Base-by-base conservation (phyloP, 2,888 invertebrate species). In the Lochmaea capreae region DNA sequence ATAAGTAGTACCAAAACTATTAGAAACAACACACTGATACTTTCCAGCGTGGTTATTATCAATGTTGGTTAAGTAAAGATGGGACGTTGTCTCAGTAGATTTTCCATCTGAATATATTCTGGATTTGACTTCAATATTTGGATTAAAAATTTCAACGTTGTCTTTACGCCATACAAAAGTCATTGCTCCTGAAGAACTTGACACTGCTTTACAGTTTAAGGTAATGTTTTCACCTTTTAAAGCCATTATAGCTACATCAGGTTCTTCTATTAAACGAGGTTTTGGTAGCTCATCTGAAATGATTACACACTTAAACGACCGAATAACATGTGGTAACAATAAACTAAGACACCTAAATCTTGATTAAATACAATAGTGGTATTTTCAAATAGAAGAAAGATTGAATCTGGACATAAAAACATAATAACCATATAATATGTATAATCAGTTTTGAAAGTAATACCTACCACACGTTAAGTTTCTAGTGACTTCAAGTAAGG, bases 21-120 rank as follows among this genome's bases (percentile, higher is more conserved):
- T 98, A 16, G 93, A 92, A 11, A 96, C 95, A 77, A 97, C 92
- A 88, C 98, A 98, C 86, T 98, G 97, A 87, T 98, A 98, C 85
- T 91, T 92, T 0, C 97, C 98, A 75, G 94, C 94, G 86, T 96
- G 93, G 58, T 91, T 89, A 87, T 95, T 93, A 68, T 93, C 92
- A 0, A 97, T 92, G 85, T 94, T 93, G 52, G 89, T 88, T 77
- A 98, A 90, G 67, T 92, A 90, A 71, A 98, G 89, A 68, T 91
- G 89, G 18, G 96, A 95, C 58, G 92, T 90, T 58, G 92, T 92
- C 78, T 91, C 90, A 1, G 91, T 91, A 76, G 92, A 90, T 74
- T 92, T 91, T 74, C 87, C 89, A 71, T 89, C 88, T 8, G 88
- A 85, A 82, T 87, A 88, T 1, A 89, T 87, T 76, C 87, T 83